Evolutionary conservation across 2,113 vertebrate genomes (phyloP).

Genomic region (Eleginops maclovinus): DNA sequence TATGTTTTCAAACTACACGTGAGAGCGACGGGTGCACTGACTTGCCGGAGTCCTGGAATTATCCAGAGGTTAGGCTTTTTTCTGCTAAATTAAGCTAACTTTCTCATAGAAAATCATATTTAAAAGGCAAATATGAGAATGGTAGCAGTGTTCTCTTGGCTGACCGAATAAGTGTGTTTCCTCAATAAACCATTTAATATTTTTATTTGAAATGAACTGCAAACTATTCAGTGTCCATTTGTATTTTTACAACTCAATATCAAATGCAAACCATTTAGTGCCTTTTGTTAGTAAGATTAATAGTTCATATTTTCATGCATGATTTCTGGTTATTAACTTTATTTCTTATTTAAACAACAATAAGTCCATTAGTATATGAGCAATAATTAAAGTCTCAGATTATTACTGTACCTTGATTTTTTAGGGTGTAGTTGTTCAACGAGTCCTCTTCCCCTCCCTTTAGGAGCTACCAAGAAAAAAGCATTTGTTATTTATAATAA

Average conservation of each 20-base stretch:
- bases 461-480: conserved; percentile 2
- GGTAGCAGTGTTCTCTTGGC: not conserved
- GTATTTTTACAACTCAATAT: not conserved
- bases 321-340: not conserved
- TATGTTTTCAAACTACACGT: not conserved
- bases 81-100: not conserved
- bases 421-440: not conserved
- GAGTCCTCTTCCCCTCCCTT: conserved; percentile 4
- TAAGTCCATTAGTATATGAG: not conserved
- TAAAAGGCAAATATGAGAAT: not conserved
- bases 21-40: too few species aligned
- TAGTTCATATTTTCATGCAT: not conserved
- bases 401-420: conserved; percentile 35
- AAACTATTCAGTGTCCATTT: not conserved
- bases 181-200: not conserved
- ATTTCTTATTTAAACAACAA: too few species aligned
- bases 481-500: not conserved
- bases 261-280: not conserved
- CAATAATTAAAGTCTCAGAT: not conserved
- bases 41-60: not conserved
- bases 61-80: not conserved
- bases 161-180: not conserved
- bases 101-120: not conserved
- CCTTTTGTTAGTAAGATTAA: not conserved
- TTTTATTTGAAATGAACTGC: not conserved